These are phyloP conservation scores for Eilema caniola DNA, from an alignment of 2,888 invertebrate species.

Conservation along the genomic window DNA sequence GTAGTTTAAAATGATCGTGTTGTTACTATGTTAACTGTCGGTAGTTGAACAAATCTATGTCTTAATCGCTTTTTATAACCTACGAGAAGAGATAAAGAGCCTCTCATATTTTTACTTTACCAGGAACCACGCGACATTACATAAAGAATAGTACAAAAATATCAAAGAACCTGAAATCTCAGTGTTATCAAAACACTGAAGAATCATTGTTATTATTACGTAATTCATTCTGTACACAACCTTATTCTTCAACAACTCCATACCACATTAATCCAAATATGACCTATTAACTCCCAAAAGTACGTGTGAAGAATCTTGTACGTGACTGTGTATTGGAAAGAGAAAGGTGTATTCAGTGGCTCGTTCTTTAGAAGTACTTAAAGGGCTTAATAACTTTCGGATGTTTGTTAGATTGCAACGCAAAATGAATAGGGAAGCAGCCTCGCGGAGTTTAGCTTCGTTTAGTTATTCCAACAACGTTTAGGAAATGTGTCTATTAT, in stretches of 20 bases:
- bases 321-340: constrained; percentile 36
- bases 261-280: constrained; percentile 48
- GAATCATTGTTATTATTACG: constrained; percentile 16
- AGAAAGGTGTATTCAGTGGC: constrained; percentile 19
- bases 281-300: constrained; percentile 52
- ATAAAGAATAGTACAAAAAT: not conserved
- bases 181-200: not conserved
- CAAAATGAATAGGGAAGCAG: constrained; percentile 49
- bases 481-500: constrained; percentile 4
- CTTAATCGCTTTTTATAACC: no score
- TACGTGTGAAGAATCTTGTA: constrained; percentile 52
- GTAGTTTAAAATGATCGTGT: no score
- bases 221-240: constrained; percentile 40
- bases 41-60: no score
- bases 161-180: not conserved
- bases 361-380: constrained; percentile 43
- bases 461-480: constrained; percentile 38
- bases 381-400: constrained; percentile 54
- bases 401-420: constrained; percentile 55
- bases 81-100: no score
- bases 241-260: constrained; percentile 36
- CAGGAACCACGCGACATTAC: not conserved
- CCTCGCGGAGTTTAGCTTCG: constrained; percentile 19
- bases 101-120: not conserved
- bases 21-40: no score